These are phyloP conservation scores for Meteorus sp. DNA, from an alignment of 1,140 invertebrate genomes.

Conservation along the genomic window DNA sequence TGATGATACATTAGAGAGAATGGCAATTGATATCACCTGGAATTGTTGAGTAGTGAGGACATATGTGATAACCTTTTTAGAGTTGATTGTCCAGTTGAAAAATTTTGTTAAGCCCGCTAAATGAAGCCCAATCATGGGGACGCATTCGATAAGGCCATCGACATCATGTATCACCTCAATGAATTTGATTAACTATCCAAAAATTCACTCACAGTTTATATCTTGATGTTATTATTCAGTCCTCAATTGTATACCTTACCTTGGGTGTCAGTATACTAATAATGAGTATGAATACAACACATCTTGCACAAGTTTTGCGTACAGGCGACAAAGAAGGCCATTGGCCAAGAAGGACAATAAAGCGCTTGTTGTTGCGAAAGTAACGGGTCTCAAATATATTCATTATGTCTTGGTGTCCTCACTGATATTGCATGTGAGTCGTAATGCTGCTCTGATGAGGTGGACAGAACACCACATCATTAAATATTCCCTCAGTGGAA, in stretches of 20 bases:
- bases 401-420: not conserved
- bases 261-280: not conserved
- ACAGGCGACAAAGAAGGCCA: slow-evolving; percentile 18
- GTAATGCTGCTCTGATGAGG: no score
- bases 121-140: slow-evolving; percentile 4
- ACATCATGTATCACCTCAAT: slow-evolving; percentile 10
- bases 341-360: slow-evolving; percentile 1
- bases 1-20: not conserved
- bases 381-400: slow-evolving; percentile 13
- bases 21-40: not conserved
- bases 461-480: no score
- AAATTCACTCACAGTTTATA: not conserved
- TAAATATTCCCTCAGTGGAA: no score
- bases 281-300: not conserved
- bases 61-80: not conserved
- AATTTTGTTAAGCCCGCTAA: not conserved
- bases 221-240: not conserved
- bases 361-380: slow-evolving; percentile 4
- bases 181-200: slow-evolving; percentile 19
- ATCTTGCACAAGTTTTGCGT: not conserved
- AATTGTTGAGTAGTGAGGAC: not conserved
- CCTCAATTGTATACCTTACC: not conserved
- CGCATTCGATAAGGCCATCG: slow-evolving; percentile 7
- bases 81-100: slow-evolving; percentile 13
- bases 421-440: not conserved